Evolutionary conservation across 2,888 invertebrate genomes (phyloP), one percentile per base, ranked within the genome.

Genomic region (Macrosiphum euphorbiae): DNA sequence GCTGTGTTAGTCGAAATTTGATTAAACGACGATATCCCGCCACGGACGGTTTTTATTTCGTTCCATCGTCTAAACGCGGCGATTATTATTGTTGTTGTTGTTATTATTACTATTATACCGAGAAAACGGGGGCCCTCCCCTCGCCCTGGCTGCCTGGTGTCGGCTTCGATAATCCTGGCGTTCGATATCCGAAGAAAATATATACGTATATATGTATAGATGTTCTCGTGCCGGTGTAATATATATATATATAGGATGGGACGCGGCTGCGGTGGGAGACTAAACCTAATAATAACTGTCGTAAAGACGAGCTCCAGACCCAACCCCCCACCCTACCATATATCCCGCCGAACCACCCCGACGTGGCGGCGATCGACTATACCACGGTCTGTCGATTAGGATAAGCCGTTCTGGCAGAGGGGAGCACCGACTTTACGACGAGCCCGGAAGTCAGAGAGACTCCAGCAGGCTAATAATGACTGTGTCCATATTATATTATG

Each of bases 281-380:
- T 85, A 90, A 94, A 90, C 94, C 94, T 94, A 94, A 94, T 94
- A 94, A 94, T 93, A 93, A 93, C 93, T 90, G 85, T 93, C 93
- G 93, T 93, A 89, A 94, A 94, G 94, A 90, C 92, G 92, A 92
- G 87, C 87, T 87, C 67, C 92, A 92, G 92, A 92, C 67, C 84
- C 1, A 50, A 58, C 7, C 0, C 52, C n/a, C 8, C 0, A 35
- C n/a, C 8, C 87, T 8, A 13, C 44, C 44, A n/a, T 10, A 55
- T 16, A 13, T 20, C 16, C 35, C 35, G 58, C 24, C 67, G 24
- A 86, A 10, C 84, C 41, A 3, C 28, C n/a, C 58, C 89, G 88
- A 35, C 20, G 85, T 20, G 87, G 28, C 67, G 50, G n/a, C 92
- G 88, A 52, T 50, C 47, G 87, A 50, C 87, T 67, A 41, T 35